Conservation (phyloP, 1,140 invertebrate species). For the Neodiprion virginianus region DNA sequence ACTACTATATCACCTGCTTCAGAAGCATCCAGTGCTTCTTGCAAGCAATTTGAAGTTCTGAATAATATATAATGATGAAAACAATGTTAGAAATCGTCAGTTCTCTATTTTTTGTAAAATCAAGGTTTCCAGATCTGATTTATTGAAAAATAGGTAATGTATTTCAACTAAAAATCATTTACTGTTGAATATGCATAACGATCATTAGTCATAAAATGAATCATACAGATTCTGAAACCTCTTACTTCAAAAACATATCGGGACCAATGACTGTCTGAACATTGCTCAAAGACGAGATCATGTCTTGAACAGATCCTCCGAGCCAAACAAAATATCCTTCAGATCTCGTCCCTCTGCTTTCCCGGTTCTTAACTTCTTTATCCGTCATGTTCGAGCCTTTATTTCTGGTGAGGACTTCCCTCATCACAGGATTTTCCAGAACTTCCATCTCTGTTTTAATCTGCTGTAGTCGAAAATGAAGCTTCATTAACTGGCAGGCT, state of each 20-base stretch:
- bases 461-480: slow-evolving; percentile 65
- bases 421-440: slow-evolving; percentile 66
- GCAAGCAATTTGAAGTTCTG: slow-evolving; percentile 53
- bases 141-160: no score
- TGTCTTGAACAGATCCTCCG: slow-evolving; percentile 55
- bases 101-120: no score
- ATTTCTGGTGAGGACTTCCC: slow-evolving; percentile 56
- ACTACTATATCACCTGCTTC: slow-evolving; percentile 56
- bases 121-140: no score
- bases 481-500: slow-evolving; percentile 60
- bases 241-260: slow-evolving; percentile 52
- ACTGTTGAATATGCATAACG: no score
- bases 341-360: slow-evolving; percentile 33
- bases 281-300: slow-evolving; percentile 56
- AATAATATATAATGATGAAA: background rate
- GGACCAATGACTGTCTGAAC: slow-evolving; percentile 50
- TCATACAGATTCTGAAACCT: slow-evolving; percentile 17
- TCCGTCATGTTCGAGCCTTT: slow-evolving; percentile 39
- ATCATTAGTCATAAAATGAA: no score
- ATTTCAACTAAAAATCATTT: no score
- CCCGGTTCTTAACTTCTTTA: slow-evolving; percentile 33
- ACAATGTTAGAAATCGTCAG: no score
- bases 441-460: slow-evolving; percentile 69
- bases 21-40: slow-evolving; percentile 59
- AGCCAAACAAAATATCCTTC: slow-evolving; percentile 63